Conservation (phyloP, 2,888 invertebrate species). For the Teleogryllus oceanicus region DNA sequence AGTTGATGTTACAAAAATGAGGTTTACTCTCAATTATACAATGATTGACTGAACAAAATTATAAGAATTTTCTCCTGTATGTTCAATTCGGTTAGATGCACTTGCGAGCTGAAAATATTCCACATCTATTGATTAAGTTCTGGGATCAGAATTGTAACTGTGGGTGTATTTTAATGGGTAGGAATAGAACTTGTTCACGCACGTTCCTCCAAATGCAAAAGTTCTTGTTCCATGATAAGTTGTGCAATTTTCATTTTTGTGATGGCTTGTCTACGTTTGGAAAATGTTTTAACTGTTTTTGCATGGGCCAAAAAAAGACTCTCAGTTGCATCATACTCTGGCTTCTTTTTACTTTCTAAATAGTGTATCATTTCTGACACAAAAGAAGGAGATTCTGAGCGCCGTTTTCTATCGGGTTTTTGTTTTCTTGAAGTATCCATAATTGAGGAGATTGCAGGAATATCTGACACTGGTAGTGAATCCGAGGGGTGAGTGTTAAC, state of each 20-base stretch:
- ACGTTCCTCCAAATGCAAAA: not conserved
- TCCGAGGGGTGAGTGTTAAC: not conserved
- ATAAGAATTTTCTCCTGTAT: no score
- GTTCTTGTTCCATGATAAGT: constrained; percentile 22
- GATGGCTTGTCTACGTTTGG: not conserved
- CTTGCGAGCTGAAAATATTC: no score
- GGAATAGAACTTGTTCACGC: not conserved
- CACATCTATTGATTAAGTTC: no score
- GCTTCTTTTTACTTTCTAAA: constrained; percentile 12
- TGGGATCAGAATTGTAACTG: no score
- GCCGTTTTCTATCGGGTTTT: not conserved
- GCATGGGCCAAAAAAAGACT: not conserved
- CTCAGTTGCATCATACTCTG: constrained; percentile 21
- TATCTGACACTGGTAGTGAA: no score
- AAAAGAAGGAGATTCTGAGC: not conserved
- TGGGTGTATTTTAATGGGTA: no score
- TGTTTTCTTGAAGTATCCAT: no score
- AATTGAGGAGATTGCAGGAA: not conserved
- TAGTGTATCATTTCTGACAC: not conserved
- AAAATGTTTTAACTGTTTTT: constrained; percentile 19
- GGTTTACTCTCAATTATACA: no score
- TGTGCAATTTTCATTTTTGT: constrained; percentile 25
- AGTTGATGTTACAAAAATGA: no score
- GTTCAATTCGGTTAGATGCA: no score
- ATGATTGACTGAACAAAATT: no score